These are phyloP conservation scores for Psilanteris sp. DNA, from an alignment of 1,140 invertebrate genomes.

Conservation along the genomic window DNA sequence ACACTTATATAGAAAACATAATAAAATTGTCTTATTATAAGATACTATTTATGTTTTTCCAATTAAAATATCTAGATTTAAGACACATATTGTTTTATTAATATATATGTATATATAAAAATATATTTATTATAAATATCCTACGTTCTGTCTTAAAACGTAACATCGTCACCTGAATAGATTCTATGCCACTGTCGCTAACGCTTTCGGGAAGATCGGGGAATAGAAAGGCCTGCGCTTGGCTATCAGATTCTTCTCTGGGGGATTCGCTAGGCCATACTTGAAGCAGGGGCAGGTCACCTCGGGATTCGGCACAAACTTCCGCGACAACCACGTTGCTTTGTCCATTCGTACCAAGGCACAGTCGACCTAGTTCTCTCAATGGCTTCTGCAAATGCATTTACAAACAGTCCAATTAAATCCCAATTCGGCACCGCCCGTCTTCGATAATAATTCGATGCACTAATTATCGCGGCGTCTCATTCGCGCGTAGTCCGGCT, in stretches of 20 bases:
- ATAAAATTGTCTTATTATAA: too few relatives aligned
- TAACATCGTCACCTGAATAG: constrained; percentile 81
- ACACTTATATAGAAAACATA: too few relatives aligned
- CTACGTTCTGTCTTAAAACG: too few relatives aligned
- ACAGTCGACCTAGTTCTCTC: constrained; percentile 81
- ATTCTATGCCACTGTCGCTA: constrained; percentile 83
- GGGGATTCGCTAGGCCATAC: constrained; percentile 86
- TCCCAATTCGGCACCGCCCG: too few relatives aligned
- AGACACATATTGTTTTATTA: too few relatives aligned
- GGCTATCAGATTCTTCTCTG: constrained; percentile 84
- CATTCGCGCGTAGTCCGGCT: too few relatives aligned
- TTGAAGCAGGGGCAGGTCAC: constrained; percentile 82
- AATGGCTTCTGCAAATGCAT: constrained; percentile 80
- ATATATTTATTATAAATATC: too few relatives aligned
- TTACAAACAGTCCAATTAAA: neutral
- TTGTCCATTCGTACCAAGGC: constrained; percentile 77
- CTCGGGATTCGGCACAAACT: constrained; percentile 69
- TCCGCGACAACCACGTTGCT: constrained; percentile 70
- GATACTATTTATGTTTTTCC: too few relatives aligned
- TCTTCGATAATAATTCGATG: neutral
- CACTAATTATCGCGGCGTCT: too few relatives aligned
- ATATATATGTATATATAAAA: too few relatives aligned
- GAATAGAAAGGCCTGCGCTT: constrained; percentile 85
- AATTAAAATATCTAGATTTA: too few relatives aligned
- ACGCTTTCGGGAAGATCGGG: constrained; percentile 75